Base-by-base conservation (phyloP, 2,888 invertebrate species). In the Nomada ferruginata region DNA sequence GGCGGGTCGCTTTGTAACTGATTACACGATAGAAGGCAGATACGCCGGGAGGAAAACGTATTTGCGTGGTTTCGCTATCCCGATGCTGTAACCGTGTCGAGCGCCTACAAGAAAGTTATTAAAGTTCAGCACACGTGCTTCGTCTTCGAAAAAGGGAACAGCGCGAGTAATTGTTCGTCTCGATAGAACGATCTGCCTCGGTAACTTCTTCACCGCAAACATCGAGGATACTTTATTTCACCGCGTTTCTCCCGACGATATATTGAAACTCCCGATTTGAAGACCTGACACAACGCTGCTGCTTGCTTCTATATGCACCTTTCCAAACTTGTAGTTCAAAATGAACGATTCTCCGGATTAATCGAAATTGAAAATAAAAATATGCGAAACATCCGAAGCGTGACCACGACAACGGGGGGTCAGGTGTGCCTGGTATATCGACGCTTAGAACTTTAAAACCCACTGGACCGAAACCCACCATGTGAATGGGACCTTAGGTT, bases 1-100 rank as follows among this genome's bases (percentile, higher is more conserved):
- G 85, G 86, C 84, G 85, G 81, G 76, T 83, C 79, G 83, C 76
- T 82, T 82, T 87, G 85, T 86, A 86, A 86, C 78, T 74, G 81
- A 76, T 88, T 87, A 83, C 78, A 77, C 76, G 74, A 83, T 76
- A 61, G 78, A 70, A 71, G 61, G 65, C 72, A 78, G 76, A 77
- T 73, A 80, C 66, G 66, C 63, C 77, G 63, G 26, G 60, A 73
- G 76, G 74, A 71, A 82, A 77, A 77, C 50, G 20, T 76, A 82
- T 74, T 63, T 52, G 82, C 81, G 75, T 73, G 80, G 81, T 70
- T 66, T 79, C 69, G 63, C 79, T 74, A 69, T 81, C 64, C 73
- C 53, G 79, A 74, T 79, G 79, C 79, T 29, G 79, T 74, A 81
- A 81, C 65, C 69, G 64, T 42, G 64, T 47, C 68, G 23, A n/a